Percentiles rank a stretch among this genome's conserved stretches.
Evolutionary conservation across 2,888 invertebrate genomes (phyloP).

Genomic region (Tetragonula carbonaria): DNA sequence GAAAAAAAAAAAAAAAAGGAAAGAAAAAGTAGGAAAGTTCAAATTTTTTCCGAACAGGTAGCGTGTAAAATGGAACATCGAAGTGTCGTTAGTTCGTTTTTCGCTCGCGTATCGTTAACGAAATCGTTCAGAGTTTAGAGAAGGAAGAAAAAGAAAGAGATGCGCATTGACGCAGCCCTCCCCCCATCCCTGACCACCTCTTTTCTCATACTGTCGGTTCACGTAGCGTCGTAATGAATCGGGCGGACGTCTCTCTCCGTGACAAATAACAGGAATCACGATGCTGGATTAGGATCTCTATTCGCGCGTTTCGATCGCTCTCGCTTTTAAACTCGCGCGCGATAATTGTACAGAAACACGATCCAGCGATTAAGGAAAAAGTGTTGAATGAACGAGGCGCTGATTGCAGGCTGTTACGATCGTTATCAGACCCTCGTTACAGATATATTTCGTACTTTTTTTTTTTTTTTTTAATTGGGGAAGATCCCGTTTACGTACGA

Average conservation of each 20-base stretch:
- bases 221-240: conserved; percentile 49
- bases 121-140: too few species aligned
- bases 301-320: conserved; percentile 42
- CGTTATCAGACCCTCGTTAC: not conserved
- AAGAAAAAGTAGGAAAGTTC: too few species aligned
- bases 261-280: conserved; percentile 53
- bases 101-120: too few species aligned
- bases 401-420: not conserved
- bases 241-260: conserved; percentile 25
- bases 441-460: not conserved
- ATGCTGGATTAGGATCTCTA: conserved; percentile 19
- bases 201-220: conserved; percentile 32
- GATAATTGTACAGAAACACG: conserved; percentile 39
- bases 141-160: conserved; percentile 12
- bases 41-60: too few species aligned
- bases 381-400: not conserved
- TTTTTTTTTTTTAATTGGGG: too few species aligned
- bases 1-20: too few species aligned
- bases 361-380: conserved; percentile 2
- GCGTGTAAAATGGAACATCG: too few species aligned
- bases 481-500: not conserved
- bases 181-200: not conserved
- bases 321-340: conserved; percentile 29
- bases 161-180: conserved; percentile 17
- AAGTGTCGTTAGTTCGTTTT: too few species aligned